These are phyloP conservation scores for Liolophura sinensis DNA, from an alignment of 1,140 invertebrate genomes.

Conservation along the genomic window DNA sequence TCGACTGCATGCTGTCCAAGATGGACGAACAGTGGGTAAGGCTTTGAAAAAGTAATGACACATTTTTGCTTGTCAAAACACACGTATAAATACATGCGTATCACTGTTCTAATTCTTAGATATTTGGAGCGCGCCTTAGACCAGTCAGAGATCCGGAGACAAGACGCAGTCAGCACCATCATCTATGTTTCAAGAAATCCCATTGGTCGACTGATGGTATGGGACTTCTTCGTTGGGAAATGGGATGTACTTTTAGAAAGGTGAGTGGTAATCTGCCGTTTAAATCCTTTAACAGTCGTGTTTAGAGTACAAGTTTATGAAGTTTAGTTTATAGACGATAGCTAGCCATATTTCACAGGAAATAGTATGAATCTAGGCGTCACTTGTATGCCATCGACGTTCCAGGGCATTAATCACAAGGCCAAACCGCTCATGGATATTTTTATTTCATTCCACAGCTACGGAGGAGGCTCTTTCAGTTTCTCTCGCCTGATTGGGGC, in stretches of 20 bases:
- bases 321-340: too few relatives aligned
- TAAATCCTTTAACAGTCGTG: too few relatives aligned
- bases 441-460: conserved; percentile 61
- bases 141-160: conserved; percentile 67
- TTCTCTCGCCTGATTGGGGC: conserved; percentile 72
- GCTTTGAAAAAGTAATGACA: conserved; percentile 13
- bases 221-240: conserved; percentile 76
- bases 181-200: conserved; percentile 72
- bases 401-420: too few relatives aligned
- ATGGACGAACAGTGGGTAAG: conserved; percentile 10
- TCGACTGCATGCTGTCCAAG: conserved; percentile 7
- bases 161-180: conserved; percentile 72
- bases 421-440: too few relatives aligned
- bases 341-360: too few relatives aligned
- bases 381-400: too few relatives aligned
- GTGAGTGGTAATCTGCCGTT: conserved; percentile 8
- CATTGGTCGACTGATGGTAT: conserved; percentile 72
- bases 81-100: neutral
- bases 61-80: neutral
- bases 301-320: too few relatives aligned
- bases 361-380: too few relatives aligned
- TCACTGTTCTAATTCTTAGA: conserved; percentile 43
- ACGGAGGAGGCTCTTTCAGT: conserved; percentile 70
- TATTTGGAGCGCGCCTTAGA: conserved; percentile 71
- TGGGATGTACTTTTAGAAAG: conserved; percentile 69